These are phyloP conservation scores for Diplodus puntazzo DNA, from an alignment of 2,797 vertebrate genomes.

Conservation along the genomic window DNA sequence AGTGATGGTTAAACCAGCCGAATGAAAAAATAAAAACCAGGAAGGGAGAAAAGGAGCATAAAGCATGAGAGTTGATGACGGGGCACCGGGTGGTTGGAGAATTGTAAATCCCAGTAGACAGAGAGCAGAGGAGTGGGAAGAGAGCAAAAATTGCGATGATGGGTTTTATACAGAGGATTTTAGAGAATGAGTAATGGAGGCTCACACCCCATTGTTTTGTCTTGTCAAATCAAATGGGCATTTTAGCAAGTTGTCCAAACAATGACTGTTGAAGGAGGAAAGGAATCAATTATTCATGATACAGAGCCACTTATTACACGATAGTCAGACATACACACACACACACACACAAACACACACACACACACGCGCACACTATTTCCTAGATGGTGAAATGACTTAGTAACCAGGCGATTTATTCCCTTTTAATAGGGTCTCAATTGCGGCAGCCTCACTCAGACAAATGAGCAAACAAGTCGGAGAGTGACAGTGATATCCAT, in stretches of 20 bases:
- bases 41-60: conserved; percentile 42
- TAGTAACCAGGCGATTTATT: conserved; percentile 87
- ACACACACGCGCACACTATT: conserved; percentile 60
- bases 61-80: conserved; percentile 43
- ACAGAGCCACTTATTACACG: conserved; percentile 75
- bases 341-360: conserved; percentile 22
- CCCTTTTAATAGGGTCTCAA: conserved; percentile 86
- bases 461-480: conserved; percentile 87
- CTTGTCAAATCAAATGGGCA: conserved; percentile 79
- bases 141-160: conserved; percentile 49
- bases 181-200: conserved; percentile 54
- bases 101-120: conserved; percentile 56
- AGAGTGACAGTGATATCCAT: conserved; percentile 89
- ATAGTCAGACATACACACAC: conserved; percentile 40
- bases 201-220: conserved; percentile 68
- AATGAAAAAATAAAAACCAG: conserved; percentile 7
- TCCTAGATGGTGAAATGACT: conserved; percentile 86
- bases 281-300: conserved; percentile 84
- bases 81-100: conserved; percentile 5
- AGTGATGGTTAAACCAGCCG: conserved; percentile 55
- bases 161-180: conserved; percentile 56
- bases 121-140: conserved; percentile 47
- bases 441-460: conserved; percentile 82
- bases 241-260: conserved; percentile 81
- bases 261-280: conserved; percentile 75